phyloP scores from a whole-genome alignment of 2,797 vertebrate genomes.

The Lateolabrax maculatus region DNA sequence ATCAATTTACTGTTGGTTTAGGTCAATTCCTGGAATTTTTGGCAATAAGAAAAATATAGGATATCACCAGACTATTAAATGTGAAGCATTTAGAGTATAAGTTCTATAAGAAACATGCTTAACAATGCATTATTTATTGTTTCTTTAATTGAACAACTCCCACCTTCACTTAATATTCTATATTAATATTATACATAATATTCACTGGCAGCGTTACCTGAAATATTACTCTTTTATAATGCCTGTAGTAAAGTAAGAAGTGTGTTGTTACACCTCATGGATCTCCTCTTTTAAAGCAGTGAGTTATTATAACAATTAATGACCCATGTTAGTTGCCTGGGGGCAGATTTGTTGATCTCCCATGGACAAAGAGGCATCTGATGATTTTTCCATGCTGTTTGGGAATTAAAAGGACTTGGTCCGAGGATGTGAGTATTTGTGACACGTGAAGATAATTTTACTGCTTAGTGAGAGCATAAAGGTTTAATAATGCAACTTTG shows the following conservation, averaged over 20 bases:
- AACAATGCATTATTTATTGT: background rate
- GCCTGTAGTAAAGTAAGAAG: constrained; percentile 4
- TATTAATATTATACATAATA: background rate
- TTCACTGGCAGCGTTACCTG: background rate
- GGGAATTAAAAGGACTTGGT: background rate
- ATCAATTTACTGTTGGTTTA: background rate
- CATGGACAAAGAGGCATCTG: background rate
- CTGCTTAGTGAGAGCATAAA: background rate
- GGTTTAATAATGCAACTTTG: no score
- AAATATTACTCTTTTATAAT: constrained; percentile 8
- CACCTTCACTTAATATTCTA: background rate
- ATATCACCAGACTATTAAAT: background rate
- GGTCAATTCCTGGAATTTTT: background rate
- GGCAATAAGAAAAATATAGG: no score
- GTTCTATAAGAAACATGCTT: background rate
- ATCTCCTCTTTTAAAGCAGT: constrained; percentile 23
- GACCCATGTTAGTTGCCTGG: constrained; percentile 10
- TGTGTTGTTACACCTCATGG: constrained; percentile 32
- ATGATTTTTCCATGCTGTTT: constrained; percentile 23
- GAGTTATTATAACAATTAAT: constrained; percentile 49
- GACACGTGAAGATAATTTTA: constrained; percentile 21
- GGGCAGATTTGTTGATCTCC: constrained; percentile 37
- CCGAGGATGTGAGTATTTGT: background rate
- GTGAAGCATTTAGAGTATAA: background rate
- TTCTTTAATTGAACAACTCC: constrained; percentile 1